These are phyloP conservation scores for Hystrix brachyura DNA, from an alignment of 2,113 vertebrate genomes.

Conservation along the genomic window DNA sequence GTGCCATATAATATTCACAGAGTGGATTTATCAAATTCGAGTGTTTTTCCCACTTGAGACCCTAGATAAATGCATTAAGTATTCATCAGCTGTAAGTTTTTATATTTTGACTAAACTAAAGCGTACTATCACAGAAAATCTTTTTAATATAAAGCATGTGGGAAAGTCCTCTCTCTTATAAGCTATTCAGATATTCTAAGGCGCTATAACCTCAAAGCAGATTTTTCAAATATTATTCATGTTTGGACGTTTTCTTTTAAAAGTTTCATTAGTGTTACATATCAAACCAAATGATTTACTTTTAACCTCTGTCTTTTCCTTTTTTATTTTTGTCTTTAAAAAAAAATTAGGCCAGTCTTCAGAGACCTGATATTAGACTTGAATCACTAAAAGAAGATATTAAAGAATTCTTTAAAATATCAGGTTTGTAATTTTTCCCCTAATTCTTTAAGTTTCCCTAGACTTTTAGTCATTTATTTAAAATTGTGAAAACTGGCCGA, in stretches of 20 bases:
- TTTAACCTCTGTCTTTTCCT: constrained; percentile 66
- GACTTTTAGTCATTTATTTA: background rate
- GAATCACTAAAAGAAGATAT: constrained; percentile 97
- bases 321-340: constrained; percentile 45
- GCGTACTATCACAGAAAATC: background rate
- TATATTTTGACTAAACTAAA: background rate
- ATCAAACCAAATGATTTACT: constrained; percentile 34
- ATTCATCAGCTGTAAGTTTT: background rate
- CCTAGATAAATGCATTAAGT: background rate
- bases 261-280: background rate
- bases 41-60: background rate
- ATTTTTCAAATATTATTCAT: constrained; percentile 18
- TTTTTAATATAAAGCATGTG: constrained; percentile 17
- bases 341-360: constrained; percentile 92
- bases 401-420: constrained; percentile 93
- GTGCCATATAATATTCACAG: background rate
- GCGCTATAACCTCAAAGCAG: background rate
- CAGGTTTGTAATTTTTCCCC: constrained; percentile 89
- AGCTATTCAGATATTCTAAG: background rate
- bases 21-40: constrained; percentile 33
- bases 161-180: background rate
- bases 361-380: constrained; percentile 95
- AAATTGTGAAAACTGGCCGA: background rate
- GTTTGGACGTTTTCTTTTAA: background rate
- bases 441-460: constrained; percentile 33